Percentiles rank a stretch among this genome's conserved stretches.
Conservation (phyloP, 2,113 vertebrate species). For the Semicossyphus pulcher region DNA sequence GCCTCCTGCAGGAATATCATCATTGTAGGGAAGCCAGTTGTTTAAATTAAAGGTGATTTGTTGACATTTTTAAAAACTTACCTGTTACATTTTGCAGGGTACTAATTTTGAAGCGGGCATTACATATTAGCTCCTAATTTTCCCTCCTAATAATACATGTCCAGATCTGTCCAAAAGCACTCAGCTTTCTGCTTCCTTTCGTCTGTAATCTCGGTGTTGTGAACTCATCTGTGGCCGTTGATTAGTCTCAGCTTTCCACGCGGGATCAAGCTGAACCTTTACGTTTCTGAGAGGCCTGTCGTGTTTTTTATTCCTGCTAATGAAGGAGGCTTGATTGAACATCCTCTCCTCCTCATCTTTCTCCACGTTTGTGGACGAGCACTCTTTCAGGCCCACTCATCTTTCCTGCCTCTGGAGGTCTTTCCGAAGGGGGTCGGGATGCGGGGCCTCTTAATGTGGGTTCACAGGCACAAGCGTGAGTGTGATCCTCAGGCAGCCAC, state of each 20-base stretch:
- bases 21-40: slow-evolving; percentile 25
- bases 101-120: slow-evolving; percentile 9
- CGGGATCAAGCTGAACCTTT: slow-evolving; percentile 48
- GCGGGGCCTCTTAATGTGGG: slow-evolving; percentile 3
- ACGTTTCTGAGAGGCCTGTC: slow-evolving; percentile 36
- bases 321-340: slow-evolving; percentile 51
- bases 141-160: slow-evolving; percentile 14
- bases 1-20: slow-evolving; percentile 21
- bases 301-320: slow-evolving; percentile 39
- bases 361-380: slow-evolving; percentile 20
- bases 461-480: slow-evolving; percentile 37
- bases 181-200: slow-evolving; percentile 21
- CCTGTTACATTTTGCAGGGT: background rate
- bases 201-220: slow-evolving; percentile 8
- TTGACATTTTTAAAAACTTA: slow-evolving; percentile 5
- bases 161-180: slow-evolving; percentile 4
- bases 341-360: slow-evolving; percentile 2
- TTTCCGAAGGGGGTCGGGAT: slow-evolving; percentile 38
- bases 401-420: slow-evolving; percentile 21
- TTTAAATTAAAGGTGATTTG: slow-evolving; percentile 37
- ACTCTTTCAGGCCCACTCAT: slow-evolving; percentile 20
- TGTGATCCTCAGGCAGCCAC: slow-evolving; percentile 11
- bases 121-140: slow-evolving; percentile 6
- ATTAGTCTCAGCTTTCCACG: slow-evolving; percentile 45
- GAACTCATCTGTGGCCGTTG: slow-evolving; percentile 36